Evolutionary conservation across 2,888 invertebrate genomes (phyloP).

Genomic region (Meghimatium bilineatum): DNA sequence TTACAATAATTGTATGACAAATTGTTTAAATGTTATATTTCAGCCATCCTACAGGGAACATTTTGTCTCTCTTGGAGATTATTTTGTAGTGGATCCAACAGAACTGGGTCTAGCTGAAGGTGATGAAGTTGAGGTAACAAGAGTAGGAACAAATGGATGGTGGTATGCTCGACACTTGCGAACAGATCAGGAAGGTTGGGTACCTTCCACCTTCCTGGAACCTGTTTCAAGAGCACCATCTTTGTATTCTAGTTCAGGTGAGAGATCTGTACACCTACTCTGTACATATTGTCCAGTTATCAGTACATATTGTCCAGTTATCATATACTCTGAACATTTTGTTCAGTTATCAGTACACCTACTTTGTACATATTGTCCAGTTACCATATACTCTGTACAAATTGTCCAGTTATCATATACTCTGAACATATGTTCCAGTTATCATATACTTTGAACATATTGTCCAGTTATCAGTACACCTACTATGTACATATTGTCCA

Average conservation of each 20-base stretch:
- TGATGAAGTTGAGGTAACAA: constrained; percentile 91
- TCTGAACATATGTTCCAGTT: background rate
- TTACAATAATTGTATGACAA: too few relatives aligned
- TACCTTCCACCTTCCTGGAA: constrained; percentile 90
- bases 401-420: too few relatives aligned
- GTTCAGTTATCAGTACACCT: too few relatives aligned
- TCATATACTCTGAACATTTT: too few relatives aligned
- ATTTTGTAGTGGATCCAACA: constrained; percentile 91
- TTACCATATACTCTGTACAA: too few relatives aligned
- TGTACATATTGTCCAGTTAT: background rate
- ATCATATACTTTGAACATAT: too few relatives aligned
- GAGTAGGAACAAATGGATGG: constrained; percentile 96
- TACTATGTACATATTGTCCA: too few relatives aligned
- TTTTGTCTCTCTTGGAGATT: constrained; percentile 93
- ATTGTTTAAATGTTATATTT: background rate
- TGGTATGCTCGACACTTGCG: constrained; percentile 91
- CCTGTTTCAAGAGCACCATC: constrained; percentile 52
- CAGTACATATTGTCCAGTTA: background rate
- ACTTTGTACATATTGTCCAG: background rate
- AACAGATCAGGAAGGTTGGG: constrained; percentile 87
- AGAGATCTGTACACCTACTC: background rate
- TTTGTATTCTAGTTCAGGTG: constrained; percentile 53
- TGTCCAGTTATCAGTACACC: background rate
- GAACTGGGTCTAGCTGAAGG: constrained; percentile 94
- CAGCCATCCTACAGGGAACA: constrained; percentile 80